phyloP scores from a whole-genome alignment of 2,797 vertebrate genomes.

The Oryzias sinensis region DNA sequence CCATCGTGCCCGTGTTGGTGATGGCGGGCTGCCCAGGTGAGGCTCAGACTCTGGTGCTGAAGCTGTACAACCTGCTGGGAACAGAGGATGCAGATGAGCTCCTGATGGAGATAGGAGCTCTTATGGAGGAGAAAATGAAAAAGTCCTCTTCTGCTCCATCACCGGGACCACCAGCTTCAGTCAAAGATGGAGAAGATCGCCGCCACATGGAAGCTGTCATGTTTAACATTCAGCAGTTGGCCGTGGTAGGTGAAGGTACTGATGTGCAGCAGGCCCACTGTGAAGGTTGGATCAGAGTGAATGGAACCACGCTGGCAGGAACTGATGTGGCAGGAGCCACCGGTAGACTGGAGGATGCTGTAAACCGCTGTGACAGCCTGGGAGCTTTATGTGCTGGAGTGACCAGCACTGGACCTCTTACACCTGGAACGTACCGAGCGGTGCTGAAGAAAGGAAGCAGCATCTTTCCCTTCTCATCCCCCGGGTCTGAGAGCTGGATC shows the following conservation, averaged over 20 bases:
- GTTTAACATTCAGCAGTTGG: slow-evolving; percentile 75
- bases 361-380: slow-evolving; percentile 68
- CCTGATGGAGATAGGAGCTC: slow-evolving; percentile 68
- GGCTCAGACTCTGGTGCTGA: slow-evolving; percentile 62
- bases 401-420: slow-evolving; percentile 21
- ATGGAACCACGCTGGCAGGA: slow-evolving; percentile 56
- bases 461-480: slow-evolving; percentile 54
- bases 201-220: slow-evolving; percentile 70
- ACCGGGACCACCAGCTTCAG: slow-evolving; percentile 1
- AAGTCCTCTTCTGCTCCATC: slow-evolving; percentile 21
- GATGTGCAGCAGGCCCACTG: slow-evolving; percentile 49
- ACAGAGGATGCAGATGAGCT: slow-evolving; percentile 67
- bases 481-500: slow-evolving; percentile 72
- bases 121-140: slow-evolving; percentile 61
- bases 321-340: slow-evolving; percentile 30
- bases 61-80: slow-evolving; percentile 73
- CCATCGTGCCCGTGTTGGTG: slow-evolving; percentile 80
- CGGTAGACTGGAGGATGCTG: slow-evolving; percentile 51
- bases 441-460: slow-evolving; percentile 68
- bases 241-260: slow-evolving; percentile 5
- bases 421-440: slow-evolving; percentile 57
- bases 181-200: slow-evolving; percentile 15
- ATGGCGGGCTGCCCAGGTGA: slow-evolving; percentile 74
- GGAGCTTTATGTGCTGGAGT: slow-evolving; percentile 77
- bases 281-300: slow-evolving; percentile 67